phyloP scores from a whole-genome alignment of 30 jellyfish, hydroid and myxozoan species.

The Euphysa ruthae region DNA sequence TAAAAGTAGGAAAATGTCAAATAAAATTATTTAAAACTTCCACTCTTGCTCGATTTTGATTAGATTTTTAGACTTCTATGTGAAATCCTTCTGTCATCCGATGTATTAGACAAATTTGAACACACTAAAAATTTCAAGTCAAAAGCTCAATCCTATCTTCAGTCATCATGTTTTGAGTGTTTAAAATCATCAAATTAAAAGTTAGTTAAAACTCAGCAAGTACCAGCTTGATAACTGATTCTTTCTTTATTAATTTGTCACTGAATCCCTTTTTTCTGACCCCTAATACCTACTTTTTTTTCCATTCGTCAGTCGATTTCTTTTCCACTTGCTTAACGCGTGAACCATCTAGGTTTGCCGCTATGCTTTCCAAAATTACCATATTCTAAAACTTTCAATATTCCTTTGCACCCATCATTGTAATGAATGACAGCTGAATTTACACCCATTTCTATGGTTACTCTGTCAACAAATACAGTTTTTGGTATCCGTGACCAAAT shows the following conservation, averaged over 20 bases:
- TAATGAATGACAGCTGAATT: too few species aligned
- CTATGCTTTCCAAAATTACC: neutral
- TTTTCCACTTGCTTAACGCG: constrained; percentile 1
- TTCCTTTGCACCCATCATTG: neutral
- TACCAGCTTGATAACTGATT: neutral
- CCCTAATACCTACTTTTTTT: neutral
- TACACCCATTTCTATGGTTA: too few species aligned
- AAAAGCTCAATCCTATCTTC: neutral
- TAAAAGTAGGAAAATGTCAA: too few species aligned
- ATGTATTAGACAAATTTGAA: too few species aligned
- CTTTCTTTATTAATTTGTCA: neutral
- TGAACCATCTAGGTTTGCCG: neutral
- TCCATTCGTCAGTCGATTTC: neutral
- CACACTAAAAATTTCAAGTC: too few species aligned
- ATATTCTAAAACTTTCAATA: neutral
- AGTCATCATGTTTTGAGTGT: neutral
- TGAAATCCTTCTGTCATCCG: too few species aligned
- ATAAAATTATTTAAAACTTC: too few species aligned
- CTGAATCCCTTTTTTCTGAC: constrained; percentile 1
- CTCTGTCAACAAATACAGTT: neutral
- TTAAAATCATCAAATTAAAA: neutral
- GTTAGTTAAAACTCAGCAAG: neutral
- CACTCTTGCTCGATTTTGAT: too few species aligned
- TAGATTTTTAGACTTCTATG: too few species aligned
- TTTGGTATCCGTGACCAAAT: neutral